Evolutionary conservation across 2,797 vertebrate genomes (phyloP).

Genomic region (Enteromius mattozi): DNA sequence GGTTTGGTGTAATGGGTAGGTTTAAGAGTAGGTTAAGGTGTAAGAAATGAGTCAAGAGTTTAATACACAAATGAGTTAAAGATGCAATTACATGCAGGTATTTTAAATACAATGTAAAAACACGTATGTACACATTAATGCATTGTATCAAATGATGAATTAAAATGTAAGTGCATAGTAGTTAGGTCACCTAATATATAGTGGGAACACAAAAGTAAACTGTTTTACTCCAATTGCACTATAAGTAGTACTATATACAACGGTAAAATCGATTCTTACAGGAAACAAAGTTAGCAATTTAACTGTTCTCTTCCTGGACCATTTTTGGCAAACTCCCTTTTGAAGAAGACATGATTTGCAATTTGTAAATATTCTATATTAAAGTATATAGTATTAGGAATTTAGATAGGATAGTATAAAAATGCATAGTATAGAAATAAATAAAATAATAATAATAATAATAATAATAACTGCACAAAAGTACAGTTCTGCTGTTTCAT

Average conservation of each 20-base stretch:
- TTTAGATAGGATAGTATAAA: too few species aligned
- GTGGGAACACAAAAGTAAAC: not conserved
- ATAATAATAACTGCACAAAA: not conserved
- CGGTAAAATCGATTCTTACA: not conserved
- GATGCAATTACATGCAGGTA: not conserved
- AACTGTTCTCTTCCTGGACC: not conserved
- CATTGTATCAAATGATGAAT: not conserved
- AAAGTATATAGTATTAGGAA: not conserved
- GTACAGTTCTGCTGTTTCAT: not conserved
- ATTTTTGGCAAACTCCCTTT: not conserved
- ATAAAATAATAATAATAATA: not conserved
- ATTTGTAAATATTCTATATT: not conserved
- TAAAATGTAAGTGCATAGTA: not conserved
- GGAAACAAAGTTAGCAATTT: not conserved
- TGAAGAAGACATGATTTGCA: not conserved
- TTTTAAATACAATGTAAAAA: not conserved
- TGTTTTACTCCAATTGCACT: not conserved
- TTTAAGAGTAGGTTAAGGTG: not conserved
- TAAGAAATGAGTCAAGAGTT: not conserved
- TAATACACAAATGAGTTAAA: not conserved
- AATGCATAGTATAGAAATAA: not conserved
- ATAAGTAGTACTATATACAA: not conserved
- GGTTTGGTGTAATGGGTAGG: not conserved
- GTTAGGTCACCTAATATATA: not conserved
- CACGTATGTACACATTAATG: not conserved